These are phyloP conservation scores for Mercenaria mercenaria DNA, from an alignment of 1,140 invertebrate species.

Conservation along the genomic window DNA sequence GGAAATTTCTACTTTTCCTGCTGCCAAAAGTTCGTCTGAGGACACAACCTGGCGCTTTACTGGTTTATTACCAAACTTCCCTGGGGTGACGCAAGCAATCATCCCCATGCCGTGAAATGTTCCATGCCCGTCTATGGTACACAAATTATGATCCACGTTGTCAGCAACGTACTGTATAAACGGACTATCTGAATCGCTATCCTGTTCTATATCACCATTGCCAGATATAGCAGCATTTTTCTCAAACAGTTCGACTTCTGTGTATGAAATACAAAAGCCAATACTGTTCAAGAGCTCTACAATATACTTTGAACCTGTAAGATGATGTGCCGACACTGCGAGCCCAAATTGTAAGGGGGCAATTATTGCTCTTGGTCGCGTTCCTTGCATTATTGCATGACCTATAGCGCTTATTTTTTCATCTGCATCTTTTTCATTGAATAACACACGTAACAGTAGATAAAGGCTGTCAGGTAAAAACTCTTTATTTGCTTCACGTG, in stretches of 20 bases:
- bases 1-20: neutral
- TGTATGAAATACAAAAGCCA: no score
- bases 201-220: slow-evolving; percentile 34
- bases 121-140: slow-evolving; percentile 59
- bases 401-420: no score
- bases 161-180: slow-evolving; percentile 66
- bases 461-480: no score
- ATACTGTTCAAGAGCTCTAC: slow-evolving; percentile 53
- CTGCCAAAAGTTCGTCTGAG: no score
- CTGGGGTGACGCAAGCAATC: slow-evolving; percentile 69
- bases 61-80: neutral
- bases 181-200: neutral
- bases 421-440: no score
- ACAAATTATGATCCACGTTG: slow-evolving; percentile 69
- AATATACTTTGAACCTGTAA: slow-evolving; percentile 68
- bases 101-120: slow-evolving; percentile 69
- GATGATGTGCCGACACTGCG: slow-evolving; percentile 67
- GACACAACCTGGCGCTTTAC: no score
- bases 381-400: no score
- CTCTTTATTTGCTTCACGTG: no score
- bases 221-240: slow-evolving; percentile 29
- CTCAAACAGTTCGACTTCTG: slow-evolving; percentile 59
- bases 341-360: slow-evolving; percentile 68
- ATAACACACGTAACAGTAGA: no score
- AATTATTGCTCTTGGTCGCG: no score